Evolutionary conservation across 2,797 vertebrate genomes (phyloP).

Genomic region (Ptychobarbus kaznakovi): DNA sequence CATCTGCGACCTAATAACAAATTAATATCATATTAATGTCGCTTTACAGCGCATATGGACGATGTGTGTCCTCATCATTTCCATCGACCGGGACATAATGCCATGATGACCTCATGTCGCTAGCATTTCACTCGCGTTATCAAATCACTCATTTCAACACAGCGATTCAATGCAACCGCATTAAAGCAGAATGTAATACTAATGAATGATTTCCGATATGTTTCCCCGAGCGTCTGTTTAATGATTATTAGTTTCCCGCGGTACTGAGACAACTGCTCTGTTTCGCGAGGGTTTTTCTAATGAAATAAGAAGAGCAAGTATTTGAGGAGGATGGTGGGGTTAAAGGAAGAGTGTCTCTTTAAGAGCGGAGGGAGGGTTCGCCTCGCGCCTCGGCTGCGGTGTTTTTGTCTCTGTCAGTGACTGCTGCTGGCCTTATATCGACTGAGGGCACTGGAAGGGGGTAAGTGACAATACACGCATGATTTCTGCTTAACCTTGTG

Average conservation of each 20-base stretch:
- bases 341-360: conserved; percentile 72
- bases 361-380: conserved; percentile 70
- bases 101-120: conserved; percentile 21
- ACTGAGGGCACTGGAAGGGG: conserved; percentile 68
- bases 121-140: neutral
- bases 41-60: neutral
- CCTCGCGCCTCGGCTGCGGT: conserved; percentile 76
- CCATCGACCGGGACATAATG: neutral
- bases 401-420: conserved; percentile 82
- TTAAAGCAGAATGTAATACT: neutral
- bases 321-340: neutral
- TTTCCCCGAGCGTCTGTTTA: neutral
- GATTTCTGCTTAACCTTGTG: neutral
- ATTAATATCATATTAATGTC: neutral
- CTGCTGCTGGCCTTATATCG: conserved; percentile 74
- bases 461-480: conserved; percentile 57
- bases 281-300: neutral
- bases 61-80: neutral
- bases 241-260: no score
- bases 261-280: neutral
- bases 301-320: neutral
- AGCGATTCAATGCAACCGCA: neutral
- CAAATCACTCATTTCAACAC: neutral
- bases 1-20: conserved; percentile 1
- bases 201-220: neutral